Evolutionary conservation across 2,113 vertebrate genomes (phyloP).

Genomic region (Hepsetus odoe): DNA sequence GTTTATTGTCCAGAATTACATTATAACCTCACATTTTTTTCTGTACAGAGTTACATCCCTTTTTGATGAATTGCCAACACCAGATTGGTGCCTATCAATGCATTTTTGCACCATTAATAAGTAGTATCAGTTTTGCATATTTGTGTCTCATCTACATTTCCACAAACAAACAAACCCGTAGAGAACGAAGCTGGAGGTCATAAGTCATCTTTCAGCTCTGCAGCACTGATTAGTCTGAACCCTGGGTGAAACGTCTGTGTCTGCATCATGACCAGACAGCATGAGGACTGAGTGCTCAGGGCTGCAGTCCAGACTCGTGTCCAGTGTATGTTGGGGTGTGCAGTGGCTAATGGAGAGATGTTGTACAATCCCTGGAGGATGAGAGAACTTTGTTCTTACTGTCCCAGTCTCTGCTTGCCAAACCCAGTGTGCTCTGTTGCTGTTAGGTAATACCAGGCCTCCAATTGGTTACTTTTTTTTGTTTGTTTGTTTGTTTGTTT

Average conservation of each 20-base stretch:
- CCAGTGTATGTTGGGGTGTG: neutral
- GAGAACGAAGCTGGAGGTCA: neutral
- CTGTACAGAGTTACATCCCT: too few species aligned
- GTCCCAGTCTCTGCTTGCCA: neutral
- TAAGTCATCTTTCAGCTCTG: too few species aligned
- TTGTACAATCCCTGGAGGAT: neutral
- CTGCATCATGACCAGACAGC: neutral
- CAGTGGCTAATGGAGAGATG: neutral
- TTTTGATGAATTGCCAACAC: too few species aligned
- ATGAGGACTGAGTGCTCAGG: neutral
- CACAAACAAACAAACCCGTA: neutral
- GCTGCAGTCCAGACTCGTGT: neutral
- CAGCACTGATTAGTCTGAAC: neutral
- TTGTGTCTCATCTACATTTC: too few species aligned
- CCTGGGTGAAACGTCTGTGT: neutral
- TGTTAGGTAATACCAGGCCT: neutral
- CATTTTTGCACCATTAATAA: too few species aligned
- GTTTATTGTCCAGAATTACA: too few species aligned
- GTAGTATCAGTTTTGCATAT: too few species aligned
- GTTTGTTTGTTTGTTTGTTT: too few species aligned
- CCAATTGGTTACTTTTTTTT: neutral
- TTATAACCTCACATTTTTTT: too few species aligned
- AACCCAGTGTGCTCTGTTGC: neutral
- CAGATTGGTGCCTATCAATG: too few species aligned
- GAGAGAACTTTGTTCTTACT: slow-evolving; percentile 17